Percentiles rank a stretch among this genome's conserved stretches.
Evolutionary conservation across 2,888 invertebrate species (phyloP).

Genomic region (Dorcus parallelipipedus): DNA sequence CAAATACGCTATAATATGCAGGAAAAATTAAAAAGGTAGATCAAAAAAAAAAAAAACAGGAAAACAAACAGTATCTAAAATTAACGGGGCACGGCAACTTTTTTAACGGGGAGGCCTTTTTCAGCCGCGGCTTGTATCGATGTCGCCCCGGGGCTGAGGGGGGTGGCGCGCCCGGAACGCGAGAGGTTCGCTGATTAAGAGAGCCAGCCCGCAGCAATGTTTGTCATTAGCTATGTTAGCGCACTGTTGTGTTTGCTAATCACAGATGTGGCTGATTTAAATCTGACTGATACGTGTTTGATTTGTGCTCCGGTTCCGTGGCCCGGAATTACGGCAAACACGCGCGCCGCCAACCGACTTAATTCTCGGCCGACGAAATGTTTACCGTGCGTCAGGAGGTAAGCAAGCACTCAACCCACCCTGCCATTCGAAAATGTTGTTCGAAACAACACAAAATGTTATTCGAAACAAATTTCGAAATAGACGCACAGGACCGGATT

Average conservation of each 20-base stretch:
- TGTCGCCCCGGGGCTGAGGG: conserved; percentile 39
- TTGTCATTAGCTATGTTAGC: conserved; percentile 49
- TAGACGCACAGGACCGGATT: too few species aligned
- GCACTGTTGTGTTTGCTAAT: conserved; percentile 49
- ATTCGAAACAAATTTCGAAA: too few species aligned
- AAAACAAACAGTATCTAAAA: conserved; percentile 35
- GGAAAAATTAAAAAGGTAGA: conserved; percentile 29
- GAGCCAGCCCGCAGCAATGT: conserved; percentile 43
- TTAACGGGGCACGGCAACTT: conserved; percentile 29
- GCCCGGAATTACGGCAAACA: conserved; percentile 21
- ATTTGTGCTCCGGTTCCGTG: conserved; percentile 29
- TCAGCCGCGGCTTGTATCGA: conserved; percentile 30
- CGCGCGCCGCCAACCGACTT: background rate
- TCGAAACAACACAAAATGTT: too few species aligned
- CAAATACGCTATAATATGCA: conserved; percentile 29
- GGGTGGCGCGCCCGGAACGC: conserved; percentile 22
- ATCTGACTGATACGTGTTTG: conserved; percentile 32
- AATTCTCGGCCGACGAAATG: too few species aligned
- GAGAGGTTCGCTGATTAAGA: conserved; percentile 42
- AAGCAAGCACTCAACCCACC: too few species aligned
- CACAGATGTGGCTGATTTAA: conserved; percentile 46
- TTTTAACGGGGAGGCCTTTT: conserved; percentile 40
- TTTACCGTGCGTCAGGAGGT: too few species aligned
- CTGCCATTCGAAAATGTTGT: too few species aligned
- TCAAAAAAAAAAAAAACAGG: conserved; percentile 25